Conservation (phyloP, 2,797 vertebrate genomes). For the Eulemur mongoz region DNA sequence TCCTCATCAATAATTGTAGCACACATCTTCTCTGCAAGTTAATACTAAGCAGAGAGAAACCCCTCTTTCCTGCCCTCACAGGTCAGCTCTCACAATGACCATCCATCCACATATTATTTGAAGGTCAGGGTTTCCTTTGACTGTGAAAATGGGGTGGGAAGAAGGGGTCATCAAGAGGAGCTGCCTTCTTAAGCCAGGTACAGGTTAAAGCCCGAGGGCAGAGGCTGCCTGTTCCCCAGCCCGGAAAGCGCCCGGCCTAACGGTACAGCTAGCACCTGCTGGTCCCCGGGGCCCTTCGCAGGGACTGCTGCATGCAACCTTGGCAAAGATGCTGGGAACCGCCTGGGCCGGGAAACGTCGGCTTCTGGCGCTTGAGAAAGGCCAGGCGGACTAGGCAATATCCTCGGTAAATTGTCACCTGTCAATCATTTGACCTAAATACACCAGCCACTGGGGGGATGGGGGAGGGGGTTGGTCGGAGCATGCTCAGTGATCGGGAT, state of each 20-base stretch:
- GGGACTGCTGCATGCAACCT: constrained; percentile 54
- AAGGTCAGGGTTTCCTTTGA: background rate
- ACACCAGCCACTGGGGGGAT: constrained; percentile 48
- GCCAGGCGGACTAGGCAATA: background rate
- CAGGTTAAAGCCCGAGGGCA: background rate
- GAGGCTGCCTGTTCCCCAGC: background rate
- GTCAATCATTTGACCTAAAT: constrained; percentile 81
- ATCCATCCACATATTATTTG: background rate
- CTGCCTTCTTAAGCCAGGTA: background rate
- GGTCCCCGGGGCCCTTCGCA: background rate
- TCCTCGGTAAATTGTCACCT: constrained; percentile 62
- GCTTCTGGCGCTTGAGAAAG: background rate
- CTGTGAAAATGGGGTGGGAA: background rate
- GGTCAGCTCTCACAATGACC: background rate
- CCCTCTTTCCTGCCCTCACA: background rate
- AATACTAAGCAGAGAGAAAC: background rate
- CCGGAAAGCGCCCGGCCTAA: background rate
- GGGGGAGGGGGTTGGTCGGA: constrained; percentile 55
- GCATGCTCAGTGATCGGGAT: constrained; percentile 82
- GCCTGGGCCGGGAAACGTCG: background rate
- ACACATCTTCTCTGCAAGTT: background rate
- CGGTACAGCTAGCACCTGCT: background rate
- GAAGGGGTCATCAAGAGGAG: background rate
- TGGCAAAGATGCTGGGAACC: background rate
- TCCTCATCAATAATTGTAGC: background rate